A percentile compares a stretch with the other conserved stretches of the same genome.
Evolutionary conservation across 2,797 vertebrate genomes (phyloP).

Genomic region (Silurus lanzhouensis): DNA sequence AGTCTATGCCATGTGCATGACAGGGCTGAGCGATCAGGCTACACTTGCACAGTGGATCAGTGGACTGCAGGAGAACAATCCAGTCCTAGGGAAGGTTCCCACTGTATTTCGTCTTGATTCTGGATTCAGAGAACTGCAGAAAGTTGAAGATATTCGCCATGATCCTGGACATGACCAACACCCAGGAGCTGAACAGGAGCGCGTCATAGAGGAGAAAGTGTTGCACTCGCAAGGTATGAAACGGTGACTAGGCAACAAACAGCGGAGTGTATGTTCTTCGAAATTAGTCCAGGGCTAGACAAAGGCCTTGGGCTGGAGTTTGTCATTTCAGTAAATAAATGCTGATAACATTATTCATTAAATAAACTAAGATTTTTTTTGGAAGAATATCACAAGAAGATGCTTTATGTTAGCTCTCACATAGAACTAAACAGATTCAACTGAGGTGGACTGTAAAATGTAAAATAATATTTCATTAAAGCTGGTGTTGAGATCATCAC

Average conservation of each 20-base stretch:
- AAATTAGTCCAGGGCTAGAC: neutral
- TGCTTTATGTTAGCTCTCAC: neutral
- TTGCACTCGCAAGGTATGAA: conserved; percentile 60
- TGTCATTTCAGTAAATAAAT: neutral
- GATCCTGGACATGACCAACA: neutral
- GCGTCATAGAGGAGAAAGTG: conserved; percentile 60
- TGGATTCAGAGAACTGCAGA: conserved; percentile 65
- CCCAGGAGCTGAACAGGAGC: conserved; percentile 45
- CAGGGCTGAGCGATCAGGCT: conserved; percentile 75
- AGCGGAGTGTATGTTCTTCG: neutral
- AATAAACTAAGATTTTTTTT: neutral
- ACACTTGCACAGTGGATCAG: conserved; percentile 86
- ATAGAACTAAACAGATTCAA: neutral
- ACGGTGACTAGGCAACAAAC: conserved; percentile 47
- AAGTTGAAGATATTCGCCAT: neutral
- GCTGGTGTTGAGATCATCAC: neutral
- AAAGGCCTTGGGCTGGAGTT: neutral
- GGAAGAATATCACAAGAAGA: neutral
- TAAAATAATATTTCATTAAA: conserved; percentile 3
- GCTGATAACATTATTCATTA: neutral
- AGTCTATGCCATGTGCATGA: conserved; percentile 86
- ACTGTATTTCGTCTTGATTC: conserved; percentile 81
- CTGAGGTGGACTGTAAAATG: neutral
- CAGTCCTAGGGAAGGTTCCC: conserved; percentile 76
- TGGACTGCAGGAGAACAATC: conserved; percentile 83